These are phyloP conservation scores for Myxocyprinus asiaticus DNA, from an alignment of 2,113 vertebrate genomes.

Conservation along the genomic window DNA sequence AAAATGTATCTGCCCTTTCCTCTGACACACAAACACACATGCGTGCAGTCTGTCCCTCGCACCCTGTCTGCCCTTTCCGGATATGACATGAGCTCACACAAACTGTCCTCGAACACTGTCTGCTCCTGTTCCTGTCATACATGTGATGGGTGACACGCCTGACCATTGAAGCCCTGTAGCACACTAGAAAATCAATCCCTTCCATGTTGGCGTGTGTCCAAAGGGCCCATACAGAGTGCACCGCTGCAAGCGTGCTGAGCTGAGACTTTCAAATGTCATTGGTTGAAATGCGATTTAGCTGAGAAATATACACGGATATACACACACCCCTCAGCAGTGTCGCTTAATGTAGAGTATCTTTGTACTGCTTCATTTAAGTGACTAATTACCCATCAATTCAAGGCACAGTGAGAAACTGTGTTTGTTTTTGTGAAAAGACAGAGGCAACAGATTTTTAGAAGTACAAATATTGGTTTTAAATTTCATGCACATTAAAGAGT, in stretches of 20 bases:
- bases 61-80: neutral
- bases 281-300: neutral
- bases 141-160: neutral
- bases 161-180: conserved; percentile 16
- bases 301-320: conserved; percentile 16
- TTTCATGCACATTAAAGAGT: too few species aligned
- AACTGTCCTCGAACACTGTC: neutral
- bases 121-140: conserved; percentile 20
- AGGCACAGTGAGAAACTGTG: conserved; percentile 4
- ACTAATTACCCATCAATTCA: conserved; percentile 55
- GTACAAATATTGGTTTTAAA: conserved; percentile 10
- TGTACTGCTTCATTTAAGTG: conserved; percentile 44
- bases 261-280: conserved; percentile 35
- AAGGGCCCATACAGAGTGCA: neutral
- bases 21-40: neutral
- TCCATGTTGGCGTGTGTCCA: conserved; percentile 8
- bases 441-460: conserved; percentile 45
- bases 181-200: conserved; percentile 31
- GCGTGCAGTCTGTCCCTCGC: neutral
- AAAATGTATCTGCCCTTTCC: conserved; percentile 20
- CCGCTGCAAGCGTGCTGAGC: conserved; percentile 1
- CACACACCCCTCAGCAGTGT: neutral
- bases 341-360: neutral
- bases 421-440: conserved; percentile 40
- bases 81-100: too few species aligned